A percentile compares a stretch with the other conserved stretches of the same genome.
These are phyloP conservation scores for Myripristis jacobus DNA, from an alignment of 2,797 vertebrate species.

Conservation along the genomic window DNA sequence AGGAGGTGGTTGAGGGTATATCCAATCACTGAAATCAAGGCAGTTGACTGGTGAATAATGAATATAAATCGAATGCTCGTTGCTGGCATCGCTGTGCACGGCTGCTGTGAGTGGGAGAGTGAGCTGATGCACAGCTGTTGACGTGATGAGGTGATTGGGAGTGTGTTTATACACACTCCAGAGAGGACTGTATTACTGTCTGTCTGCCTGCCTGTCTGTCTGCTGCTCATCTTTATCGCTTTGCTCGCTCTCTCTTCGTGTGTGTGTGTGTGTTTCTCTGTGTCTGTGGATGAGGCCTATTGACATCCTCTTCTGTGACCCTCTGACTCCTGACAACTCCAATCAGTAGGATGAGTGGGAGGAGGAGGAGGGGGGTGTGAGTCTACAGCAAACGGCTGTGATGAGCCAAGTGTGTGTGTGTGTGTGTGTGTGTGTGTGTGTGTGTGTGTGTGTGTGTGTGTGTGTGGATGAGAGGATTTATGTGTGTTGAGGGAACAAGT, in stretches of 20 bases:
- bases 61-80: conserved; percentile 79
- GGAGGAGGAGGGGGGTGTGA: conserved; percentile 49
- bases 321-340: conserved; percentile 79
- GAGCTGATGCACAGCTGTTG: conserved; percentile 67
- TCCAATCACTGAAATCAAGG: conserved; percentile 83
- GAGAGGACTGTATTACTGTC: conserved; percentile 56
- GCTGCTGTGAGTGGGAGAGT: conserved; percentile 49
- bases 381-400: conserved; percentile 52
- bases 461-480: not conserved
- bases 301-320: conserved; percentile 77
- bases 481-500: conserved; percentile 10
- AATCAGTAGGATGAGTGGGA: conserved; percentile 75
- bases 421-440: conserved; percentile 30
- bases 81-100: conserved; percentile 51
- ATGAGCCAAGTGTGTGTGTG: conserved; percentile 35
- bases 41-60: conserved; percentile 87
- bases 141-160: conserved; percentile 61
- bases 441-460: conserved; percentile 8
- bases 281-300: conserved; percentile 69
- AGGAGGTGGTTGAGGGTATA: conserved; percentile 72
- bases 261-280: conserved; percentile 40
- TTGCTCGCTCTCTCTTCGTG: not conserved
- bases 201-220: conserved; percentile 50
- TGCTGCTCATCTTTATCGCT: conserved; percentile 36
- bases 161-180: conserved; percentile 67